Evolutionary conservation across 2,797 vertebrate species (phyloP), one percentile per base, ranked within the genome.

Genomic region (Alfaro cultratus): DNA sequence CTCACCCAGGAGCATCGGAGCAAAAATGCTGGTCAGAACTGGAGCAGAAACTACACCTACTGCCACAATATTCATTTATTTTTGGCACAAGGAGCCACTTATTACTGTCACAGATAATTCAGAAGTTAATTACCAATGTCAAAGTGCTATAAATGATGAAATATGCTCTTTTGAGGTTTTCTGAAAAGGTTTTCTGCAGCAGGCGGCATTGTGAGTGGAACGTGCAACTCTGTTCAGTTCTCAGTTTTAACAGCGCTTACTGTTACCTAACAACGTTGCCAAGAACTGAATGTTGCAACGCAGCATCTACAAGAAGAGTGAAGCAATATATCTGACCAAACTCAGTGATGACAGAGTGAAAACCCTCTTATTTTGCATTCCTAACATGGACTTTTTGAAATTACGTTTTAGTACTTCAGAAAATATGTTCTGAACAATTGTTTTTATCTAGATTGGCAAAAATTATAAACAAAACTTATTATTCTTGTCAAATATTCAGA

Each of bases 261-360:
- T 51, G 29, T 75, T 79, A 49, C 68, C 4, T 16, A 57, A 76
- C 23, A 26, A 45, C 16, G n/a, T 43, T 67, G 0, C 49, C 41
- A 57, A 23, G 46, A 68, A 81, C 43, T 18, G 53, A n/a, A 36
- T 70, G 67, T 31, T 16, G 41, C 41, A 76, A 62, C 12, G 55
- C 2, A 31, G 9, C 47, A 70, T 18, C 31, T 29, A 51, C 60
- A 49, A 31, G 70, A 60, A 21, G 55, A 76, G 57, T 76, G 76
- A 74, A 7, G 60, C 26, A 79, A 82, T n/a, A 82, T 34, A 55
- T n/a, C 3, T 53, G 23, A 67, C 57, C 53, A 49, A 75, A 49
- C 51, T 57, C 31, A 51, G 31, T 74, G 47, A 74, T 39, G 46
- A 74, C 73, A 73, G 47, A n/a, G 67, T 41, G 23, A 43, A 70